Evolutionary conservation across 2,113 vertebrate genomes (phyloP).

Genomic region (Perognathus longimembris): DNA sequence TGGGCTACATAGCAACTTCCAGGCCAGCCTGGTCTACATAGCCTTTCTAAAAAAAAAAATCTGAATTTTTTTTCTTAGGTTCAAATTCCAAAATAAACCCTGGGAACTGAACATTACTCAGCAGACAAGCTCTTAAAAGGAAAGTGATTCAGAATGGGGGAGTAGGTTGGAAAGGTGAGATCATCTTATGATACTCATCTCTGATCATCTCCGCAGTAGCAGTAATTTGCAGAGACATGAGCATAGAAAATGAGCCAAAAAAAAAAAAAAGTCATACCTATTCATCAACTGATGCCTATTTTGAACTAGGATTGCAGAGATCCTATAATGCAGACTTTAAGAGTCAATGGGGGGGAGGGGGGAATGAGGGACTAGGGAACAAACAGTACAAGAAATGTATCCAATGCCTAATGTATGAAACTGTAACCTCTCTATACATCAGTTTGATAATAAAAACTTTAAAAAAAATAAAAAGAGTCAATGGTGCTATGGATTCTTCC

Average conservation of each 20-base stretch:
- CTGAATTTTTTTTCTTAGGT: not conserved
- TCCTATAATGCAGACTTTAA: conserved; percentile 2
- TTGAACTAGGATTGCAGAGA: not conserved
- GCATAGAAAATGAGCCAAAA: not conserved
- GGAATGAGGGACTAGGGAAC: too few species aligned
- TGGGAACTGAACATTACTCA: conserved; percentile 71
- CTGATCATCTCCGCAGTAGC: conserved; percentile 45
- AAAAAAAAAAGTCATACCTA: not conserved
- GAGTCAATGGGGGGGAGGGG: not conserved
- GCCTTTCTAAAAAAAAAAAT: too few species aligned
- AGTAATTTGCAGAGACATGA: conserved; percentile 44
- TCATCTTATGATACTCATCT: conserved; percentile 17
- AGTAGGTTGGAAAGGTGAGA: conserved; percentile 60
- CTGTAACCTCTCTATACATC: too few species aligned
- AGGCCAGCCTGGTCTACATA: too few species aligned
- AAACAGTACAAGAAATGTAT: too few species aligned
- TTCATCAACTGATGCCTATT: not conserved
- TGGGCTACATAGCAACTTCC: too few species aligned
- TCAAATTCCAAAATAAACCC: conserved; percentile 64
- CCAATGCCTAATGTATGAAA: too few species aligned
- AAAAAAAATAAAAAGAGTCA: too few species aligned
- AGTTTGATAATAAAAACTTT: too few species aligned
- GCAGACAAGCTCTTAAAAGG: conserved; percentile 52
- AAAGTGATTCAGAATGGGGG: conserved; percentile 23
- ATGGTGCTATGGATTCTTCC: not conserved